Evolutionary conservation across 2,797 vertebrate species (phyloP), one percentile per base, ranked within the genome.

Genomic region (Eulemur rubriventer): DNA sequence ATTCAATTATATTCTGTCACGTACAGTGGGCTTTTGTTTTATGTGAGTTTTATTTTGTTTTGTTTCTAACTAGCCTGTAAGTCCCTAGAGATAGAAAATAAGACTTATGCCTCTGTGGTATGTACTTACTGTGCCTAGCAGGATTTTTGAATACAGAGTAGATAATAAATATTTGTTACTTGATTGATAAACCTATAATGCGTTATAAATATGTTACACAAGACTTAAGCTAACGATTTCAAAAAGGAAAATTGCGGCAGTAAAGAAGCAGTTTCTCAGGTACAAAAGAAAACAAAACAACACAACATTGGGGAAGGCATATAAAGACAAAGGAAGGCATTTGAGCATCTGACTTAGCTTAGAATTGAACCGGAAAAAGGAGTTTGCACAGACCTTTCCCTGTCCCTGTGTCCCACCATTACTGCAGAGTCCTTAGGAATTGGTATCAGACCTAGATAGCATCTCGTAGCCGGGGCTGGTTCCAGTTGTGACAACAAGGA

Each of bases 11-110:
- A 52, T 92, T 88, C 76, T 95, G 38, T 90, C 88, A 78, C 41
- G 3, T 72, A 76, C 48, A 73, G 26, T 52, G 48, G 50, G 30
- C 41, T 95, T 63, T 92, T 96, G 70, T 96, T 97, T 95, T 61
- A 70, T 86, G 30, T 61, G 48, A 78, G 30, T 55, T 95, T 94
- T 92, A 69, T 88, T 97, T 97, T 81, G 84, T 85, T 93, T 96
- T 92, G 22, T 87, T 55, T 96, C 48, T 72, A 95, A 87, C 38
- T 75, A 76, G 80, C 87, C 28, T 30, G 3, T 87, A 94, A 70
- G n/a, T 86, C 79, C 24, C 86, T 80, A 72, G 59, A 91, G 70
- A 89, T 13, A 59, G n/a, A 87, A 97, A 91, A 79, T 79, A 72
- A 92, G 57, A 93, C 18, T 35, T 82, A 76, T 6, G 33, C 22